These are phyloP conservation scores for Gymnarchus niloticus DNA, from an alignment of 2,113 vertebrate genomes.

Conservation along the genomic window DNA sequence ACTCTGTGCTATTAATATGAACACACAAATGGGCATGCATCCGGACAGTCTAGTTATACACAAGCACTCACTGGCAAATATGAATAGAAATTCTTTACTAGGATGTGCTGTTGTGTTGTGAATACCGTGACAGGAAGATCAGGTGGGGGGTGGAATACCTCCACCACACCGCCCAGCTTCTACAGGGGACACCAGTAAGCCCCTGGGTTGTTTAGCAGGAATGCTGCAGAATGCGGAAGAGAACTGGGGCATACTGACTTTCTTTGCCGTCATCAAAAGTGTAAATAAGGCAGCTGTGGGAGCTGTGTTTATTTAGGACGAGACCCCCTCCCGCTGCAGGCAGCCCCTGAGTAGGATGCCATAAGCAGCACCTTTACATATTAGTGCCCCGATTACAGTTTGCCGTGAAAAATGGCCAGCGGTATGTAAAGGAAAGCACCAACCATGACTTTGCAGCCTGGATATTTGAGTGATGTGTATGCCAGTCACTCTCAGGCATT, in stretches of 20 bases:
- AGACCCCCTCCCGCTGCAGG: background rate
- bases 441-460: background rate
- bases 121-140: slow-evolving; percentile 2
- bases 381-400: background rate
- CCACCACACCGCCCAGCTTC: background rate
- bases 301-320: background rate
- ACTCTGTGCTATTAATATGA: background rate
- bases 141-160: background rate
- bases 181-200: background rate
- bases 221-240: background rate
- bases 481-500: background rate
- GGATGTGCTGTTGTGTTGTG: background rate
- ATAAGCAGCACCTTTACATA: background rate
- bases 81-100: background rate
- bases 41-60: background rate
- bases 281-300: background rate
- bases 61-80: background rate
- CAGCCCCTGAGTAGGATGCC: background rate
- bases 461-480: background rate
- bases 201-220: background rate
- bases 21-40: background rate
- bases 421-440: background rate
- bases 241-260: background rate
- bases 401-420: background rate
- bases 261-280: background rate